A percentile compares a stretch with the other conserved stretches of the same genome.
phyloP scores from a whole-genome alignment of 2,888 invertebrate species.

The Laothoe populi region DNA sequence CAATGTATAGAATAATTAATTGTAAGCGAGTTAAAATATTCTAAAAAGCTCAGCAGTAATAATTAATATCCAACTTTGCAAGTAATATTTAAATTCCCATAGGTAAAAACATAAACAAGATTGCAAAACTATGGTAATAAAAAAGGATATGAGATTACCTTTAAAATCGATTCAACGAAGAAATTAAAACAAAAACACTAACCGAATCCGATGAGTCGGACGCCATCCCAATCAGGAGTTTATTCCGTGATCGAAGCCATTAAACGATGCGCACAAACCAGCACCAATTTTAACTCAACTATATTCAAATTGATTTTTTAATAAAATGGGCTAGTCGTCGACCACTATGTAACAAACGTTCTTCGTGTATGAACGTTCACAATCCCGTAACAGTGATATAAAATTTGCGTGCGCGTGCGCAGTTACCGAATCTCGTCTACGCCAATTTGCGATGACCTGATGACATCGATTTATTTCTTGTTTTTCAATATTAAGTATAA shows the following conservation, averaged over 20 bases:
- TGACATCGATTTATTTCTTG: slow-evolving; percentile 47
- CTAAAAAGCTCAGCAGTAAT: no score
- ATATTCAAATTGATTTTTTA: slow-evolving; percentile 26
- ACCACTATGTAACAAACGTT: slow-evolving; percentile 27
- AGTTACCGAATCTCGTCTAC: slow-evolving; percentile 38
- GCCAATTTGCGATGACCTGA: slow-evolving; percentile 45
- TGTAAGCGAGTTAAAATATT: no score
- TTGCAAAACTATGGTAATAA: slow-evolving; percentile 1
- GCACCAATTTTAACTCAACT: slow-evolving; percentile 25
- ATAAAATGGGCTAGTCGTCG: slow-evolving; percentile 20
- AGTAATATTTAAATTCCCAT: neutral
- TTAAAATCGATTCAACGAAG: neutral
- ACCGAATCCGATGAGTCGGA: slow-evolving; percentile 14
- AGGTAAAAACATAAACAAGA: neutral
- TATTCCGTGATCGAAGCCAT: slow-evolving; percentile 17
- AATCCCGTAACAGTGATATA: slow-evolving; percentile 58
- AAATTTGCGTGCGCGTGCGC: slow-evolving; percentile 52
- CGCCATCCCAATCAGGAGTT: slow-evolving; percentile 21
- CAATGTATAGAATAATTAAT: no score
- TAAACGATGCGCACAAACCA: slow-evolving; percentile 20
- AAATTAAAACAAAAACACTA: slow-evolving; percentile 9
- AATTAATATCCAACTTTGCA: no score
- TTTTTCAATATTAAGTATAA: slow-evolving; percentile 38
- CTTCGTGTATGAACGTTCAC: slow-evolving; percentile 18
- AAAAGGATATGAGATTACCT: neutral